Conservation (phyloP, 2,113 vertebrate species). For the Coptodon bakossiorum region DNA sequence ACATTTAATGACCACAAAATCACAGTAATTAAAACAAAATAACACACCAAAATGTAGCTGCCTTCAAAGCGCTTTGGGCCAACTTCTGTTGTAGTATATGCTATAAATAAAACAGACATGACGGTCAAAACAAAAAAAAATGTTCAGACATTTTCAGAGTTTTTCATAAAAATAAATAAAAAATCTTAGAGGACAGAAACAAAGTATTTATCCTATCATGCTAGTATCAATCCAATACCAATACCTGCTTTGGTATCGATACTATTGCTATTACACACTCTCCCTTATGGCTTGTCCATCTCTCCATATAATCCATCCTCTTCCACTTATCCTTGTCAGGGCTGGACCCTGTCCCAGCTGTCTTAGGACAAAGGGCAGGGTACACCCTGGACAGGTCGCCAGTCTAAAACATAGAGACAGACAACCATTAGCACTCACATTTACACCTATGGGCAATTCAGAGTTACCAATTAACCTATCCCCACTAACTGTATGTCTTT, state of each 20-base stretch:
- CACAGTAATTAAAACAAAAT: background rate
- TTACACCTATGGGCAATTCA: background rate
- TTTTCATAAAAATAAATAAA: background rate
- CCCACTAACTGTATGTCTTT: background rate
- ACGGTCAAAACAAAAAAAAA: background rate
- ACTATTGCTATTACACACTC: background rate
- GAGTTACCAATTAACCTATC: background rate
- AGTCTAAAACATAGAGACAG: background rate
- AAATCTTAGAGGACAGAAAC: background rate
- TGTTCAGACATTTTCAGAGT: background rate
- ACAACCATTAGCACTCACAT: background rate
- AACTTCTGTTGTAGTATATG: background rate
- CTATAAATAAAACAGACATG: background rate
- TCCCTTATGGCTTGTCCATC: background rate
- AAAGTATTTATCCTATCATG: background rate
- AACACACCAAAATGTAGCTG: background rate
- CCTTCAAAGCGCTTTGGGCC: rapidly evolving
- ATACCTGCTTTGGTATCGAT: background rate
- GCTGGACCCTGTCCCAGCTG: background rate
- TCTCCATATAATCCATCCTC: background rate
- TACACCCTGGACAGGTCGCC: background rate
- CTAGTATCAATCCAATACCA: background rate
- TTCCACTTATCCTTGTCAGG: background rate
- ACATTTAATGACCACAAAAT: background rate
- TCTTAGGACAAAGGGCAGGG: background rate